These are phyloP conservation scores for Cancer borealis DNA, from an alignment of 2,888 invertebrate species.

Conservation along the genomic window DNA sequence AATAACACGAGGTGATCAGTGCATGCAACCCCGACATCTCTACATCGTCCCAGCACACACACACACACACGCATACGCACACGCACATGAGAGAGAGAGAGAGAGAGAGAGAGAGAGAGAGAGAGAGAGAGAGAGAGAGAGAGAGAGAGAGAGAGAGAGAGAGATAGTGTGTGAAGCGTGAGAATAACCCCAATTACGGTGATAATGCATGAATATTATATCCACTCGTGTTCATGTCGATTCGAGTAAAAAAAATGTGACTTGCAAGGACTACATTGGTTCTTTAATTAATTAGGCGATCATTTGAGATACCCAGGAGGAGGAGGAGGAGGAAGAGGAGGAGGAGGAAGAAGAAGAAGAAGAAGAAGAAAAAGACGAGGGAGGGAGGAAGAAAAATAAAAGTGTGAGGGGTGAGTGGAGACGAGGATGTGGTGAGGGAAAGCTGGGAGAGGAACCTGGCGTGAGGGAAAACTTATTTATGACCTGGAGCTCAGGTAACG, in stretches of 20 bases:
- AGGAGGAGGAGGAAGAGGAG: neutral
- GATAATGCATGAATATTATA: neutral
- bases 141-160: no score
- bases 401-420: neutral
- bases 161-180: no score
- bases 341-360: neutral
- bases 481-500: neutral
- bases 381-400: neutral
- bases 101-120: neutral
- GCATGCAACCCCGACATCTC: neutral
- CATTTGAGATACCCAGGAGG: no score
- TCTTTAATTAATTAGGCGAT: no score
- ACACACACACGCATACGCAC: neutral
- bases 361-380: neutral
- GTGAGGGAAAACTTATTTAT: constrained; percentile 23
- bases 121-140: neutral
- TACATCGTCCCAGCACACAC: neutral
- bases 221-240: neutral
- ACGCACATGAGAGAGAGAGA: neutral
- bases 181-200: neutral
- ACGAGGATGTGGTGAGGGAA: constrained; percentile 21
- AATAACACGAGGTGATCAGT: neutral
- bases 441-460: neutral
- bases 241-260: no score
- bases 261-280: neutral